Evolutionary conservation across 2,797 vertebrate genomes (phyloP).

Genomic region (Mastacembelus armatus): DNA sequence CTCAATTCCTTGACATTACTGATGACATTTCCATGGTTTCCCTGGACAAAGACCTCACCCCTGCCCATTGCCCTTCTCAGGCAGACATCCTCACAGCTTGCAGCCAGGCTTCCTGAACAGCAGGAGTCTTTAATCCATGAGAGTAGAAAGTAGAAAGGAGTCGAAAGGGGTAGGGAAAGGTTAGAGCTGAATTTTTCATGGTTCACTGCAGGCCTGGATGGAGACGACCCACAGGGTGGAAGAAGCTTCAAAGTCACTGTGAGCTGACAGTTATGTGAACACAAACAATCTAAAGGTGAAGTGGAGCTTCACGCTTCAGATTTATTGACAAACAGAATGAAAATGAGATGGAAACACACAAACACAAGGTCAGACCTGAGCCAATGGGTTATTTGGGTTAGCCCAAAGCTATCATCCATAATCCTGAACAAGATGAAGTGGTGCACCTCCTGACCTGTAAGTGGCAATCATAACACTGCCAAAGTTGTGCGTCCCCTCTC

Average conservation of each 20-base stretch:
- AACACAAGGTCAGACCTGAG: background rate
- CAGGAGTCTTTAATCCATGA: constrained; percentile 56
- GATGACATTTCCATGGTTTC: constrained; percentile 52
- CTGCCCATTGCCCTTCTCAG: constrained; percentile 42
- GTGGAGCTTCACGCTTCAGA: constrained; percentile 27
- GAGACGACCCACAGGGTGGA: constrained; percentile 35
- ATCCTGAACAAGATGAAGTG: constrained; percentile 30
- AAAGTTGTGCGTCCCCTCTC: constrained; percentile 21
- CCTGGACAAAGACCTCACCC: constrained; percentile 17
- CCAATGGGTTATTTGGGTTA: constrained; percentile 13
- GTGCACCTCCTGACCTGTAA: constrained; percentile 34
- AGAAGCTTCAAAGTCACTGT: constrained; percentile 62
- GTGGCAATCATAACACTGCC: constrained; percentile 16
- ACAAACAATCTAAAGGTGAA: constrained; percentile 45
- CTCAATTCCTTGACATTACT: constrained; percentile 28
- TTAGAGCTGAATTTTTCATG: constrained; percentile 81
- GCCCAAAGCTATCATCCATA: constrained; percentile 29
- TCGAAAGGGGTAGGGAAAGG: constrained; percentile 63
- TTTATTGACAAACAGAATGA: constrained; percentile 12
- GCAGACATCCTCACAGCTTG: constrained; percentile 61
- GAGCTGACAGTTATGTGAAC: constrained; percentile 31
- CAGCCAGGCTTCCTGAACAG: constrained; percentile 62
- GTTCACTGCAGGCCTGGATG: constrained; percentile 50
- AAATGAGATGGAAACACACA: background rate
- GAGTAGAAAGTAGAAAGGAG: constrained; percentile 43